Conservation (phyloP, 2,797 vertebrate genomes). For the Fistularia commersonii region DNA sequence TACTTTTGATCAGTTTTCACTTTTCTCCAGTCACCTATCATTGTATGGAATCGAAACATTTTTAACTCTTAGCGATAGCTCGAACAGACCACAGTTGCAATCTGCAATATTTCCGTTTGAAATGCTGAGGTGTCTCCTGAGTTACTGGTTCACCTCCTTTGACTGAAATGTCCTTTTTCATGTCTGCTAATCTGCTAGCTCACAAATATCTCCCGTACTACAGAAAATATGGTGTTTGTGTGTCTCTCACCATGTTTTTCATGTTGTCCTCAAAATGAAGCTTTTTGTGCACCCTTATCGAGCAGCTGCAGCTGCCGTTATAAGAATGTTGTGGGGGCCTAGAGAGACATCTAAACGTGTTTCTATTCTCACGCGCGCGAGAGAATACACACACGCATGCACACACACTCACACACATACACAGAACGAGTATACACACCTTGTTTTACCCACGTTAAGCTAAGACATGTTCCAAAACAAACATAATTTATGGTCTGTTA, state of each 20-base stretch:
- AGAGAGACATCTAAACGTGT: constrained; percentile 36
- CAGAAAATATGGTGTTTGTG: constrained; percentile 2
- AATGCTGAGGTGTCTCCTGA: constrained; percentile 21
- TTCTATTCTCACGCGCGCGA: background rate
- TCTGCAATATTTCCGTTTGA: background rate
- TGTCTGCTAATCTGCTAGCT: constrained; percentile 40
- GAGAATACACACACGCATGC: constrained; percentile 19
- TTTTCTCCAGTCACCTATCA: too few relatives aligned
- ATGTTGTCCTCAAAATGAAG: constrained; percentile 65
- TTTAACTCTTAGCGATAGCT: too few relatives aligned
- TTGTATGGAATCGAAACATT: too few relatives aligned
- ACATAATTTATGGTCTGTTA: constrained; percentile 24
- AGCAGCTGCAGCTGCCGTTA: constrained; percentile 64
- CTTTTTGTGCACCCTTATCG: constrained; percentile 69
- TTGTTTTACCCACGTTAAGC: constrained; percentile 27
- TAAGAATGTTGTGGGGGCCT: constrained; percentile 40
- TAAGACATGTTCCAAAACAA: constrained; percentile 18
- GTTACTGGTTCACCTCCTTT: constrained; percentile 16
- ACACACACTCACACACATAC: constrained; percentile 14
- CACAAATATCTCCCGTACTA: constrained; percentile 29
- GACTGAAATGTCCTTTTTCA: constrained; percentile 45
- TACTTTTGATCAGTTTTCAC: too few relatives aligned
- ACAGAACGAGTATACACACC: constrained; percentile 25
- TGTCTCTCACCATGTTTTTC: constrained; percentile 38
- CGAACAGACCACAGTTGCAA: background rate